phyloP scores from a whole-genome alignment of 1,140 invertebrate genomes.

The Spodoptera frugiperda region DNA sequence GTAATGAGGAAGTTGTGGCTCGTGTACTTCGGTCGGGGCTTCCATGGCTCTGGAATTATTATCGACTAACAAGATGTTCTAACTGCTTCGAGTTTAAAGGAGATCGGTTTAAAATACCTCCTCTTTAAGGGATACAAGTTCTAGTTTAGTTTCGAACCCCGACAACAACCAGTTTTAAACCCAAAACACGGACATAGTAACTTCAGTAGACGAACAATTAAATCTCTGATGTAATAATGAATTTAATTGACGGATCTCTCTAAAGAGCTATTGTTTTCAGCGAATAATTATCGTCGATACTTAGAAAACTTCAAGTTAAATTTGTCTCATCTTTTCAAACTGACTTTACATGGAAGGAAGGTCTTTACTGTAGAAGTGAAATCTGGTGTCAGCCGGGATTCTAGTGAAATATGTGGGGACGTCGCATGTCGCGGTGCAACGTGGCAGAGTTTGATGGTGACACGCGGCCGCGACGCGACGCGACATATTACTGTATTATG shows the following conservation, averaged over 20 bases:
- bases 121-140: no score
- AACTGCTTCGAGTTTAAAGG: background rate
- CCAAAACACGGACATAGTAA: no score
- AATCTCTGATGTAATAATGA: no score
- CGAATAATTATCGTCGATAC: no score
- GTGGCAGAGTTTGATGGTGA: background rate
- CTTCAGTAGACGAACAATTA: no score
- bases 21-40: background rate
- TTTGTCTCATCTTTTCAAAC: background rate
- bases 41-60: constrained; percentile 2
- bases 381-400: background rate
- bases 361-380: background rate
- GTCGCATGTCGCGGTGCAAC: background rate
- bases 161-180: no score
- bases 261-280: no score
- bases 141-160: no score
- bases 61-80: background rate
- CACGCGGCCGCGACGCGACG: constrained; percentile 1
- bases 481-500: constrained; percentile 24
- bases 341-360: background rate
- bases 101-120: background rate
- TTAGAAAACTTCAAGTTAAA: no score
- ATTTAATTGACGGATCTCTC: no score
- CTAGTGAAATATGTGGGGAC: background rate
- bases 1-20: constrained; percentile 32